Evolutionary conservation across 1,140 invertebrate genomes (phyloP).

Genomic region (Halictus rubicundus): DNA sequence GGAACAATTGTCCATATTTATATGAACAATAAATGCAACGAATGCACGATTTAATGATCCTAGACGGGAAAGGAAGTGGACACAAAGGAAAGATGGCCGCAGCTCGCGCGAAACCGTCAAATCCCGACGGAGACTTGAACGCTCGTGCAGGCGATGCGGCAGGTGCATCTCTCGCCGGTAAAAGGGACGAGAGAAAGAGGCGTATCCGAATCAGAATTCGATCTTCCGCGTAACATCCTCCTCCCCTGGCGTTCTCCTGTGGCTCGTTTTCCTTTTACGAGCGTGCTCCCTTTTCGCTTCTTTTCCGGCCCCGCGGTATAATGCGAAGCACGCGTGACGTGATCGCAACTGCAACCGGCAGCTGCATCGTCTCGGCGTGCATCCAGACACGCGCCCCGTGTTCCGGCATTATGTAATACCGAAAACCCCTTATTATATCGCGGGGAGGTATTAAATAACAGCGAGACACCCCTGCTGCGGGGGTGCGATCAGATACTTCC

Average conservation of each 20-base stretch:
- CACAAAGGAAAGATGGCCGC: not conserved
- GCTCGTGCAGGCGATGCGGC: conserved; percentile 10
- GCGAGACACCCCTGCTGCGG: not conserved
- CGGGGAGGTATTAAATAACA: not conserved
- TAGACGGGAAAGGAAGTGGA: too few species aligned
- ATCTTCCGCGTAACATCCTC: conserved; percentile 32
- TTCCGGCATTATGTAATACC: conserved; percentile 48
- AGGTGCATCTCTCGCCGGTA: conserved; percentile 38
- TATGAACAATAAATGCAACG: not conserved
- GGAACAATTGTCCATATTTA: too few species aligned
- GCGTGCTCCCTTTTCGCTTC: conserved; percentile 23
- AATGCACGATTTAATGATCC: too few species aligned
- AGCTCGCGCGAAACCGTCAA: not conserved
- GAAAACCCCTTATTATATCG: conserved; percentile 58
- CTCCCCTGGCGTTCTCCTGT: not conserved
- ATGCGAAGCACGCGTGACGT: conserved; percentile 27
- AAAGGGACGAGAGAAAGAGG: conserved; percentile 1
- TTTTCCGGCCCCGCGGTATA: conserved; percentile 27
- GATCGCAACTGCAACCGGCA: conserved; percentile 20
- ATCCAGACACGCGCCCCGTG: conserved; percentile 51
- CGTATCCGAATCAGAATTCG: conserved; percentile 36
- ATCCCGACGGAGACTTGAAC: not conserved
- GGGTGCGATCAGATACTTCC: conserved; percentile 8
- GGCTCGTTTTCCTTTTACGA: conserved; percentile 14
- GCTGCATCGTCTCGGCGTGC: conserved; percentile 30